Conservation (phyloP, 2,113 vertebrate genomes). For the Platichthys stellatus region DNA sequence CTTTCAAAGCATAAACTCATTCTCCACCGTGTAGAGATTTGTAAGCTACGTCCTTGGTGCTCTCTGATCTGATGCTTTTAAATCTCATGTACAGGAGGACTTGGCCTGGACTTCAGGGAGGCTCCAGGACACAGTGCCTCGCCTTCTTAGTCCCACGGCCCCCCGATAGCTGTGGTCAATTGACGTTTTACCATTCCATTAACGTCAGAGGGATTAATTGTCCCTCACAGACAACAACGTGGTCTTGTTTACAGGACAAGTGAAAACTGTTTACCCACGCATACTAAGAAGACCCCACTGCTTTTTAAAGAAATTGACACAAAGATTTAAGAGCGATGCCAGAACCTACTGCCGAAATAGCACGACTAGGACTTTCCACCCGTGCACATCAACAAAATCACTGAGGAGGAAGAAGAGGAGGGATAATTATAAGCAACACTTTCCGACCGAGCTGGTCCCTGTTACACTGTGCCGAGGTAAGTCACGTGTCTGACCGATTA, state of each 20-base stretch:
- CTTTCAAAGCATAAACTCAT: slow-evolving; percentile 43
- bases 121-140: slow-evolving; percentile 7
- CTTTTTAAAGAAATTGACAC: slow-evolving; percentile 64
- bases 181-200: slow-evolving; percentile 18
- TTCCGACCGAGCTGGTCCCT: slow-evolving; percentile 46
- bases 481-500: slow-evolving; percentile 29
- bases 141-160: slow-evolving; percentile 7
- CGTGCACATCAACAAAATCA: slow-evolving; percentile 24
- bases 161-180: slow-evolving; percentile 27
- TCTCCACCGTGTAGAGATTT: slow-evolving; percentile 23
- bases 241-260: slow-evolving; percentile 15
- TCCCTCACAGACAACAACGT: slow-evolving; percentile 1
- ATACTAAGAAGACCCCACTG: slow-evolving; percentile 27
- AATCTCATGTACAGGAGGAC: slow-evolving; percentile 26
- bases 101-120: not conserved
- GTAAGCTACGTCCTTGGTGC: not conserved
- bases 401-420: slow-evolving; percentile 8
- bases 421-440: slow-evolving; percentile 34
- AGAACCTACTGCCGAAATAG: slow-evolving; percentile 34
- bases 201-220: slow-evolving; percentile 11
- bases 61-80: slow-evolving; percentile 14
- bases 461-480: slow-evolving; percentile 25
- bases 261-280: slow-evolving; percentile 21
- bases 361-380: slow-evolving; percentile 18
- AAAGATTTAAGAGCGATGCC: slow-evolving; percentile 47